Evolutionary conservation across 2,888 invertebrate genomes (phyloP), one percentile per base, ranked within the genome.

Genomic region (Oxytorus armatus): DNA sequence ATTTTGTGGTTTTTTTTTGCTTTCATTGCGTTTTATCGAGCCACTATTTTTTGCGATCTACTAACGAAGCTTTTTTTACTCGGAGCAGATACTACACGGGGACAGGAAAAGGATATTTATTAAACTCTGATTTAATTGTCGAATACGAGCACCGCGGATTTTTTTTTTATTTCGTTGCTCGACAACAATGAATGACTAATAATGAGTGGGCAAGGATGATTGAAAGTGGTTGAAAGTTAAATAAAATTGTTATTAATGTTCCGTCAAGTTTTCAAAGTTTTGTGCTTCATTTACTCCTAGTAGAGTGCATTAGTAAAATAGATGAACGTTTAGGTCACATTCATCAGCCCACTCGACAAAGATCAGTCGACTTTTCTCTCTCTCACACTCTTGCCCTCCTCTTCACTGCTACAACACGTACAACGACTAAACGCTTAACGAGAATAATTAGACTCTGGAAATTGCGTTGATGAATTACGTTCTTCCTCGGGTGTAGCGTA

Each of bases 401-500:
- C 36, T 7, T 33, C 36, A 18, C 42, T 21, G 11, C 23, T 23
- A 49, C 49, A 21, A 39, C 33, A 5, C 29, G 16, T 33, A 3
- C 70, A 36, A 59, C 36, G 59, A 49, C 42, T 73, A 51, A 51
- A 51, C 72, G 72, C 25, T 73, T 72, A 72, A 77, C 77, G 77
- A 77, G 77, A 63, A 77, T 77, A 77, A 77, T 77, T 63, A 77
- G 77, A 53, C 72, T 70, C 61, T n/a, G 51, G 25, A 63, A 73
- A 61, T 73, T 61, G 63, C 61, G 70, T 59, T 18, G 51, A 73
- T 63, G 61, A 53, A 73, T 63, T 53, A 63, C 39, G 39, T 25
- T 63, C 51, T 29, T 61, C 36, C n/a, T 14, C 11, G n/a, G 44
- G 49, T 49, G 39, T 16, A 23, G 68, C n/a, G 21, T 33, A 66